Conservation (phyloP, 2,797 vertebrate genomes). For the Acanthopagrus latus region DNA sequence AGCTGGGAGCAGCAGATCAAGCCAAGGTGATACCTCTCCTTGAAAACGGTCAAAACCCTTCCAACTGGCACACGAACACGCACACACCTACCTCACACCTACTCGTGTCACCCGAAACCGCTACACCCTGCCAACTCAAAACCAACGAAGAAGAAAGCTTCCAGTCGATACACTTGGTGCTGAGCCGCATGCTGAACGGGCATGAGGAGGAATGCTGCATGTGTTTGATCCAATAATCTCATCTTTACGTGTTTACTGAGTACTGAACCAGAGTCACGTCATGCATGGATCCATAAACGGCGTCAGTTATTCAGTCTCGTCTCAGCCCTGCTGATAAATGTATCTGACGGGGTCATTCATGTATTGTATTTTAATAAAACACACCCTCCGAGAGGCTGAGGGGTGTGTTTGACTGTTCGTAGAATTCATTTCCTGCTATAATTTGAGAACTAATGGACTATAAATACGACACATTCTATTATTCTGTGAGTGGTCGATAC, state of each 20-base stretch:
- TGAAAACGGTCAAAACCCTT: conserved; percentile 2
- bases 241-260: neutral
- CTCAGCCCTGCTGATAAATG: neutral
- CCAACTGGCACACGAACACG: neutral
- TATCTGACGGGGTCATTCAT: conserved; percentile 44
- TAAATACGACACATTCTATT: neutral
- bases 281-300: conserved; percentile 2
- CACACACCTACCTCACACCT: neutral
- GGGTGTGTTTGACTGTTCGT: neutral
- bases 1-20: conserved; percentile 37
- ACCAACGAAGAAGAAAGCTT: neutral
- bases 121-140: conserved; percentile 12
- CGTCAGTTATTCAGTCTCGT: neutral
- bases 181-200: neutral
- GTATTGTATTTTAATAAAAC: conserved; percentile 30
- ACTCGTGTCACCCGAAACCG: neutral
- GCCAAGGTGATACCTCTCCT: conserved; percentile 19
- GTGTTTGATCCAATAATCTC: conserved; percentile 24
- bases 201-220: neutral
- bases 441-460: neutral
- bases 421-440: neutral
- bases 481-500: neutral
- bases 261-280: conserved; percentile 1
- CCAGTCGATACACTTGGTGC: neutral
- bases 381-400: neutral